Conservation (phyloP, 2,113 vertebrate genomes). For the Dunckerocampus dactyliophorus region DNA sequence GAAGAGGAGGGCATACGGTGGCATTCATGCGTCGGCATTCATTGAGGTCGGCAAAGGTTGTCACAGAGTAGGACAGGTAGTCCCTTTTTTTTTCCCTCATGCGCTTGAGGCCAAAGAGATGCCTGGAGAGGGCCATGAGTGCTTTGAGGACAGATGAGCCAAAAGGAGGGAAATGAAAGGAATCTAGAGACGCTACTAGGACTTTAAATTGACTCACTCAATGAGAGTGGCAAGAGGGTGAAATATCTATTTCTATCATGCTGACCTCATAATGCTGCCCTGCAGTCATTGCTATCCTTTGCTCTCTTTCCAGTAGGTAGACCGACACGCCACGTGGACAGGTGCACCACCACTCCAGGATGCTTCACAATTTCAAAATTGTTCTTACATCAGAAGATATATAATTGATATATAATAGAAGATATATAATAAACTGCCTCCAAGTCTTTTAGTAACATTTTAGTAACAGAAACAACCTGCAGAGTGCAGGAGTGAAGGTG, state of each 20-base stretch:
- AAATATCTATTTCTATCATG: background rate
- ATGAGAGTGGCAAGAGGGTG: background rate
- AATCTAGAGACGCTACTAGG: background rate
- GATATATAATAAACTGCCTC: no score
- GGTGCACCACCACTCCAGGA: no score
- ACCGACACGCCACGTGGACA: background rate
- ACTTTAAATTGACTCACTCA: slow-evolving; percentile 4
- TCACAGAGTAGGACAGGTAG: background rate
- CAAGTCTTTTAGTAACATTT: no score
- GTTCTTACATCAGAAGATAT: no score
- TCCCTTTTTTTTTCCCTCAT: background rate
- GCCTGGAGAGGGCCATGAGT: background rate
- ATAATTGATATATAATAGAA: no score
- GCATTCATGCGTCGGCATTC: background rate
- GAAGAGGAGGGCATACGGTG: background rate
- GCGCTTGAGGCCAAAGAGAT: background rate
- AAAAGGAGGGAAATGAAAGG: slow-evolving; percentile 4
- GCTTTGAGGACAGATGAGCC: slow-evolving; percentile 9
- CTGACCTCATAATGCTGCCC: background rate
- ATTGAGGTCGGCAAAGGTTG: background rate
- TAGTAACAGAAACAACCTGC: no score
- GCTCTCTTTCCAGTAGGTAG: background rate
- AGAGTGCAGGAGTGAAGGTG: no score
- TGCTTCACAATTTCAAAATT: no score
- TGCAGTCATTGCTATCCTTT: background rate